These are phyloP conservation scores for Epiblema foenella DNA, from an alignment of 2,888 invertebrate genomes.

Conservation along the genomic window DNA sequence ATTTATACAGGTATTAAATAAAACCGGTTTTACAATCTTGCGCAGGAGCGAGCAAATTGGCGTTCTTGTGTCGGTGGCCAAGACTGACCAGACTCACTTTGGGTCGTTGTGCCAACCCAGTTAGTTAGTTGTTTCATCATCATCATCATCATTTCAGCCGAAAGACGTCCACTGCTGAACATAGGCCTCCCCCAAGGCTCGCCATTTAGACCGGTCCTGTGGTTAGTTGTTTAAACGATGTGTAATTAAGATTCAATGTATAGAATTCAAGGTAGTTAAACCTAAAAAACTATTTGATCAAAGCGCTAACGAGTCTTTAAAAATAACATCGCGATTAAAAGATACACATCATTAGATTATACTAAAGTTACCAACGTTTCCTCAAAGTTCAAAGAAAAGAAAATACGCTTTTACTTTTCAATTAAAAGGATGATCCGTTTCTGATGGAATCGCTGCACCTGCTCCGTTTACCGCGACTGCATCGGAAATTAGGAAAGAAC, in stretches of 20 bases:
- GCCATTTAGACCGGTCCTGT: too few relatives aligned
- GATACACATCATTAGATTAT: background rate
- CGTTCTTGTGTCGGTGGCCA: too few relatives aligned
- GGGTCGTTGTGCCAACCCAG: too few relatives aligned
- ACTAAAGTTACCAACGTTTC: background rate
- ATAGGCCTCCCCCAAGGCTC: too few relatives aligned
- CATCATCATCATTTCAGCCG: too few relatives aligned
- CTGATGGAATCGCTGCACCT: conserved; percentile 38
- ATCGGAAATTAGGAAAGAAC: conserved; percentile 7
- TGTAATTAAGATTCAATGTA: background rate
- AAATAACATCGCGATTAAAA: conserved; percentile 7
- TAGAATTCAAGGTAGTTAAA: background rate
- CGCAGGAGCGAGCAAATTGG: too few relatives aligned
- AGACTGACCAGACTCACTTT: too few relatives aligned
- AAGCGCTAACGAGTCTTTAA: background rate
- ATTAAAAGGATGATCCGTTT: conserved; percentile 27
- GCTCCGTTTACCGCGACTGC: conserved; percentile 52
- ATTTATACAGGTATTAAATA: too few relatives aligned
- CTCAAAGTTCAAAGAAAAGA: conserved; percentile 31
- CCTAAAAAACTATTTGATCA: background rate
- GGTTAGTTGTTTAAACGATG: background rate
- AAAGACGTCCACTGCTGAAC: too few relatives aligned
- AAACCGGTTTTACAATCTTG: too few relatives aligned
- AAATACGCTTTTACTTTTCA: conserved; percentile 30
- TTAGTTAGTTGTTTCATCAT: too few relatives aligned